Evolutionary conservation across 1,140 invertebrate species (phyloP), one percentile per base, ranked within the genome.

Genomic region (Drosophila lacteicornis): DNA sequence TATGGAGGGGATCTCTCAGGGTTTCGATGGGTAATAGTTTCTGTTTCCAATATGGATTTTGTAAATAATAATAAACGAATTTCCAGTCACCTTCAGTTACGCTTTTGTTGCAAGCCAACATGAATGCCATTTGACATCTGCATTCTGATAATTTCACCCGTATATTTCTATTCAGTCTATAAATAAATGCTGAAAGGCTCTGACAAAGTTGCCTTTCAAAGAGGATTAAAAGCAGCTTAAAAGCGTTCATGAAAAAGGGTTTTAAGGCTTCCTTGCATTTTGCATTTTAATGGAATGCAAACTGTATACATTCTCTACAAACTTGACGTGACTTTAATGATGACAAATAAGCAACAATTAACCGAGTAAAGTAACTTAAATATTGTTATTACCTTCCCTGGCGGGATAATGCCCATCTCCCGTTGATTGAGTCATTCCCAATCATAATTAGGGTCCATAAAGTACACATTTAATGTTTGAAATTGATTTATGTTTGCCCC

Each of bases 401-500:
- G 19, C 3, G 33, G 7, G 0, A 25, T 19, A 19, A 19, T 19
- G 19, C 19, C 12, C 2, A 49, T 47, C 17, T 11, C 45, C 13
- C 57, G 8, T 13, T 13, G 30, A 19, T 40, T 43, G 12, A 49
- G 43, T 68, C 33, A 42, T 49, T 71, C 4, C n/a, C 17, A 56
- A 43, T 73, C 53, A 42, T 43, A 59, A 66, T 60, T 46, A 19
- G 58, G 43, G 53, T 56, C 17, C 15, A 38, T 47, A 63, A 55
- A 53, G 60, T 38, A 11, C 38, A 25, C 12, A 45, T 45, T 56
- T 63, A 75, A 66, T 77, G 67, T 49, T 65, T n/a, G 8, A 81
- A 76, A 63, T 75, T 75, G 58, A 86, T 86, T 82, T 71, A 86
- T 86, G 58, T 71, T 51, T 47, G 42, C 17, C 33, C 9, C 9